Evolutionary conservation across 2,888 invertebrate genomes (phyloP), one percentile per base, ranked within the genome.

Genomic region (Drosophila limbata): DNA sequence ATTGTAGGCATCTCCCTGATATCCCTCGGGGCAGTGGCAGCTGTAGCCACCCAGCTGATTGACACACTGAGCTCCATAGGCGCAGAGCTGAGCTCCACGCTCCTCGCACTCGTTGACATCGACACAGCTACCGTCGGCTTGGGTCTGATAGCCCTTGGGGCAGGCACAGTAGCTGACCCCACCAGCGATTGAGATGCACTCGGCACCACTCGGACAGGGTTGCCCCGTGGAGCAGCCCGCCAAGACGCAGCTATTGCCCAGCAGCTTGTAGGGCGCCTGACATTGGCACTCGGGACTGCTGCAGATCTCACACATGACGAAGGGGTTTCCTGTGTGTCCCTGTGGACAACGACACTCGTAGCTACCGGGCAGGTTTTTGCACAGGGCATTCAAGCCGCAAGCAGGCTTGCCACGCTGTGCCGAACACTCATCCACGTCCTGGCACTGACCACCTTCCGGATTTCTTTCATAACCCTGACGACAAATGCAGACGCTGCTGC

Each of bases 161-260:
- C 98, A 98, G 53, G 98, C 98, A 87, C 98, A 98, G 90, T 98
- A 98, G 91, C 97, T 98, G 1, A 97, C 96, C 53, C 96, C 97
- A 28, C 97, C 97, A 13, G 97, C 96, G 79, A 98, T 97, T 4
- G 96, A 95, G 62, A 98, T 96, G 88, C 98, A 98, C 90, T 98
- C 97, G 0, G 98, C 98, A 10, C 97, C 97, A 71, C 94, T 94
- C 1, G 97, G 96, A 91, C 98, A 98, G 80, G 95, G 95, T 72
- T 96, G 96, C 40, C 95, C 95, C 80, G 95, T 95, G 1, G 95
- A 95, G 90, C 98, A 98, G 45, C 96, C 97, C 13, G 97, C 96
- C 68, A 98, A 93, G 28, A 97, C 96, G 91, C 98, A 98, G 85
- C 96, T 96, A 48, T 96, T 96, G 80, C 96, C 95, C 1, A 96